Base-by-base conservation (phyloP, 2,888 invertebrate genomes). In the Ectemnius cavifrons region DNA sequence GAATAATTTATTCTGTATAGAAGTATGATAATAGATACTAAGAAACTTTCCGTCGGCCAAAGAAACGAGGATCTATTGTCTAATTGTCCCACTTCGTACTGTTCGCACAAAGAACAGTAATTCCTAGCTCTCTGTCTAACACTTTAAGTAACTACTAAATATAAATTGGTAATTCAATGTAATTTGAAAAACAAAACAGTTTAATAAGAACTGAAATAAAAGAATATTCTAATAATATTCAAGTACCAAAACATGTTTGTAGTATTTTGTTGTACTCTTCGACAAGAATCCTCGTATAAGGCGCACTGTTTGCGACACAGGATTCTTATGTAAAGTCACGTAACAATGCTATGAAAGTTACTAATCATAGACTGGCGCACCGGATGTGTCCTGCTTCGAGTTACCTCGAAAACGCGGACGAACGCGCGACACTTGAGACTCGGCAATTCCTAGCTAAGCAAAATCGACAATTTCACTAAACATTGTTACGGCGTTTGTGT, bases 251-350 rank as follows among this genome's bases (percentile, higher is more conserved):
- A 11, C 37, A 37, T 37, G 37, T 11, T 11, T 37, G 5, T 11
- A 37, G 37, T 8, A 37, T 2, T 16, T 52, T 14, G 16, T 14
- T 5, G 6, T 52, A 52, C 14, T 52, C 5, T 52, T 52, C 52
- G 57, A 11, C 60, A 37, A 56, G 57, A 47, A 58, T 3, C 65
- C 52, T 56, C 66, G 37, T 47, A 8, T 37, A 59, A 49, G 45
- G 63, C 46, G 56, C 80, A 86, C 85, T 84, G 85, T 85, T 85
- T 82, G 75, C 78, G 75, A 81, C 84, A 84, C 82, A 82, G 80
- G 83, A 84, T 85, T 85, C 86, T 89, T 89, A 89, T 87, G 85
- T 88, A 89, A 89, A 87, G 82, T 79, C 70, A 73, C 81, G 75
- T 81, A 86, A 88, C 85, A 85, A 87, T 86, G 83, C 82, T 77